phyloP scores from a whole-genome alignment of 2,888 invertebrate species.

The Cephus pygmeus region DNA sequence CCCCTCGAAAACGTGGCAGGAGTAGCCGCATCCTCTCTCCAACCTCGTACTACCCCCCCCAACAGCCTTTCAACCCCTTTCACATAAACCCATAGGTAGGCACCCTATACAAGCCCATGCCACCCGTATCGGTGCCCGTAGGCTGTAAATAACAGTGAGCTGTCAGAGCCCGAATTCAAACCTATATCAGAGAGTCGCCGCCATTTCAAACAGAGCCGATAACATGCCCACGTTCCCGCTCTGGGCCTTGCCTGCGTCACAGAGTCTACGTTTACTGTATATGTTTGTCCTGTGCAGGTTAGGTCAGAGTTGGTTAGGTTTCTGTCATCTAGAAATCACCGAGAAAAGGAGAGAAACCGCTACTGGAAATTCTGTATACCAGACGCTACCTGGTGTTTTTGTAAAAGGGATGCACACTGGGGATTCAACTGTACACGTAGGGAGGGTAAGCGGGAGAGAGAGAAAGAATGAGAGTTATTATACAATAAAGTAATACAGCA shows the following conservation, averaged over 20 bases:
- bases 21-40: neutral
- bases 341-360: neutral
- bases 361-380: neutral
- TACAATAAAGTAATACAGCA: neutral
- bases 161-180: slow-evolving; percentile 24
- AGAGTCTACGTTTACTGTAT: neutral
- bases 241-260: neutral
- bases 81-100: neutral
- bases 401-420: neutral
- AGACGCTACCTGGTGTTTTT: neutral
- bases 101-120: neutral
- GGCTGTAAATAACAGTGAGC: slow-evolving; percentile 23
- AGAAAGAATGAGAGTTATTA: neutral
- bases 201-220: slow-evolving; percentile 20
- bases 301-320: neutral
- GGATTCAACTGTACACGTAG: neutral
- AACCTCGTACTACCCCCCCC: slow-evolving; percentile 11
- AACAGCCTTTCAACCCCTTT: neutral
- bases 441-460: neutral
- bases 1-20: neutral
- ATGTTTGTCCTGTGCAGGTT: neutral
- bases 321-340: neutral
- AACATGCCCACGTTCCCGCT: slow-evolving; percentile 13
- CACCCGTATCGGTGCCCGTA: slow-evolving; percentile 18
- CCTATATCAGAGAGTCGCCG: slow-evolving; percentile 24